Conservation (phyloP, 2,888 invertebrate species). For the Hypsopygia costalis region DNA sequence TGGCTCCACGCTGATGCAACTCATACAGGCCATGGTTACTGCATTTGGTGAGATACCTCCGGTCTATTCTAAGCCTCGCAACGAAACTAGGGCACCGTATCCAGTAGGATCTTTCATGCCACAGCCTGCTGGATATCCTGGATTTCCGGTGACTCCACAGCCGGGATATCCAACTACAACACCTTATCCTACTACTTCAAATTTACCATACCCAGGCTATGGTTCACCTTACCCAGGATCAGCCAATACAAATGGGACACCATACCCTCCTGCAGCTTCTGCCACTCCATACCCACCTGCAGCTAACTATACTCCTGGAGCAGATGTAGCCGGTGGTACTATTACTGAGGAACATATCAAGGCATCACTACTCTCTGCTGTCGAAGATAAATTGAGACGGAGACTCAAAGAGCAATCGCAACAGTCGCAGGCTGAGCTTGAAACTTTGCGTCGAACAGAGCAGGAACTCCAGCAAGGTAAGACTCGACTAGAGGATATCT, state of each 20-base stretch:
- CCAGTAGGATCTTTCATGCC: constrained; percentile 73
- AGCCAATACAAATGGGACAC: constrained; percentile 35
- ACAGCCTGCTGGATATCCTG: constrained; percentile 64
- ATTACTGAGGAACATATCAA: constrained; percentile 97
- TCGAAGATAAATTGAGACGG: constrained; percentile 95
- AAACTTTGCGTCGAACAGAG: constrained; percentile 92
- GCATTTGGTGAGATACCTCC: constrained; percentile 98
- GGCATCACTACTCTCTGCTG: constrained; percentile 95
- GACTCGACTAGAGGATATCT: constrained; percentile 88
- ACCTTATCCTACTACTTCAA: constrained; percentile 64
- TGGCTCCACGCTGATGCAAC: constrained; percentile 91
- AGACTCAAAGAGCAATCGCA: constrained; percentile 94
- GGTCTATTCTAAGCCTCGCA: constrained; percentile 89
- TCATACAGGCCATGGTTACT: constrained; percentile 94
- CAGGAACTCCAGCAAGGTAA: constrained; percentile 93
- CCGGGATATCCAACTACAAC: constrained; percentile 57
- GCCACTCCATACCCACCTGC: constrained; percentile 51
- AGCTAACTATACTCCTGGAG: constrained; percentile 42
- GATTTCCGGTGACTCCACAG: constrained; percentile 45
- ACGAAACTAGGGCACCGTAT: constrained; percentile 81
- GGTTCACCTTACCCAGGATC: constrained; percentile 57
- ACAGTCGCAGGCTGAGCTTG: constrained; percentile 94
- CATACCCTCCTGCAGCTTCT: constrained; percentile 41
- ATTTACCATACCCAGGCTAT: constrained; percentile 75
- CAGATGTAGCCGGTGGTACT: constrained; percentile 84